phyloP scores from a whole-genome alignment of 2,797 vertebrate species.

The Picus viridis region DNA sequence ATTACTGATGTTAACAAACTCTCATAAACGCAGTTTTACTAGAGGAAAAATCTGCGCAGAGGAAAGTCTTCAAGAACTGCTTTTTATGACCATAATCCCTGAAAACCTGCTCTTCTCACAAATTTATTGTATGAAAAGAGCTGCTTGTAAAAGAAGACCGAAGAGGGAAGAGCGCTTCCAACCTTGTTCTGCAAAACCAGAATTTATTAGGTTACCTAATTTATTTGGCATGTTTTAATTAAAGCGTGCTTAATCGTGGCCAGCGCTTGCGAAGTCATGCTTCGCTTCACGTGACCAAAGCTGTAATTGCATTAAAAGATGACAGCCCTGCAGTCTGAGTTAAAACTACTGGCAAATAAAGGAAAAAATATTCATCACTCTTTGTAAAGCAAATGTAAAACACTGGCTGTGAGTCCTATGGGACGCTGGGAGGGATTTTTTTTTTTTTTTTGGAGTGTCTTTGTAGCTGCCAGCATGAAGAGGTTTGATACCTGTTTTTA shows the following conservation, averaged over 20 bases:
- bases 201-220: background rate
- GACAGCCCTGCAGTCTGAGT: background rate
- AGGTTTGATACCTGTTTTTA: background rate
- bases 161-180: background rate
- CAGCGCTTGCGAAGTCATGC: background rate
- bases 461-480: background rate
- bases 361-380: background rate
- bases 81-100: background rate
- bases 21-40: background rate
- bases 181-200: background rate
- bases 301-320: background rate
- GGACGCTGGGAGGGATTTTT: background rate
- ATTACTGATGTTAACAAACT: background rate
- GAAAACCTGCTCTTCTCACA: background rate
- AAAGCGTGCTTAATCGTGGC: background rate
- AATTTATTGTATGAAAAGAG: background rate
- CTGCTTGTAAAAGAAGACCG: background rate
- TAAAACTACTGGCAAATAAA: background rate
- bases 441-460: background rate
- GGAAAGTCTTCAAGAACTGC: background rate
- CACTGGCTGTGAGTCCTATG: background rate
- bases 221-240: background rate
- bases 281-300: background rate
- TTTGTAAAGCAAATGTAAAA: background rate
- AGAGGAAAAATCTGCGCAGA: background rate